phyloP scores from a whole-genome alignment of 2,797 vertebrate species.

The Artibeus lituratus region DNA sequence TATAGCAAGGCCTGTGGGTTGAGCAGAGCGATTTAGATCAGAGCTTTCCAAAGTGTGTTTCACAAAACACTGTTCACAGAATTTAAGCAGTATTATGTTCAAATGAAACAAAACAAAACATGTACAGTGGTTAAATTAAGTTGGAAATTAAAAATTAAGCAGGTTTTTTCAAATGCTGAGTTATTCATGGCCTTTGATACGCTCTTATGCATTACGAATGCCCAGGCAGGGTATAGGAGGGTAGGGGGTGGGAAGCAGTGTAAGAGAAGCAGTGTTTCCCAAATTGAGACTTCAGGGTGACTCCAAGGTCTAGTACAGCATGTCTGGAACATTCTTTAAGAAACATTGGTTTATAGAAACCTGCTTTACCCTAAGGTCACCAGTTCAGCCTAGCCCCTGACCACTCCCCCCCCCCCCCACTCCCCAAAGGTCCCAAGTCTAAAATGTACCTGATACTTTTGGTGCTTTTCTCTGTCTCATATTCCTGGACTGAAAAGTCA shows the following conservation, averaged over 20 bases:
- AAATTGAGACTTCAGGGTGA: background rate
- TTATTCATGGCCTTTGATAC: background rate
- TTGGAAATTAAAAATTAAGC: background rate
- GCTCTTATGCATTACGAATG: background rate
- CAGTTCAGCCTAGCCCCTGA: background rate
- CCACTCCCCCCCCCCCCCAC: background rate
- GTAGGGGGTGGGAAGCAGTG: too few relatives aligned
- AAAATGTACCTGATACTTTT: background rate
- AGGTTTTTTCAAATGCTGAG: background rate
- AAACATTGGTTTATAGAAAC: background rate
- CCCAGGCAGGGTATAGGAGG: accelerated
- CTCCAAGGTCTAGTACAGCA: background rate
- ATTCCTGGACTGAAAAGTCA: background rate
- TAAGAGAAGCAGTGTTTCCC: background rate
- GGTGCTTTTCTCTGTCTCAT: background rate
- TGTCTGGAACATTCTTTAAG: slow-evolving; percentile 21
- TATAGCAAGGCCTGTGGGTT: background rate
- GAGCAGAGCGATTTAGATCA: background rate
- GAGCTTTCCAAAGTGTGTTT: background rate
- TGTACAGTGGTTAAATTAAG: background rate
- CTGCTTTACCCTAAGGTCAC: background rate
- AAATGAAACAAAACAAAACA: background rate
- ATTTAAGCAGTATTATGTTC: background rate
- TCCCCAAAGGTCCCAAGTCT: background rate
- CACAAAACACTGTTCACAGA: background rate